Evolutionary conservation across 2,113 vertebrate genomes (phyloP).

Genomic region (Psittacula cyanocephala): DNA sequence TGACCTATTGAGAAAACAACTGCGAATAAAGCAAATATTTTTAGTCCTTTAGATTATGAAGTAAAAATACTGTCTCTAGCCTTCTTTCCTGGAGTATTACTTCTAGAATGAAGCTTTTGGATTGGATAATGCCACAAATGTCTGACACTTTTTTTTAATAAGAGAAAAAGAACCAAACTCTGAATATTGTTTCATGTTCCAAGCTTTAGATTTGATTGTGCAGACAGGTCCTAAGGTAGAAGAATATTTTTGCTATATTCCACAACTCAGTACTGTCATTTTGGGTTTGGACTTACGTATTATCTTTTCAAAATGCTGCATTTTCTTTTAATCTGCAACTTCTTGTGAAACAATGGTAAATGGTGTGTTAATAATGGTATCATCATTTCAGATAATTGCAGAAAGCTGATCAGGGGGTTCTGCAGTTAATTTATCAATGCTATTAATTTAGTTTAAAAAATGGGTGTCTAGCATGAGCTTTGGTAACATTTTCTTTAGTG

Average conservation of each 20-base stretch:
- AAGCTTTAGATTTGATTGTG: not conserved
- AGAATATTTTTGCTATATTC: not conserved
- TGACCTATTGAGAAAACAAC: not conserved
- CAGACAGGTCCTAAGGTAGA: not conserved
- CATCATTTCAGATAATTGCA: not conserved
- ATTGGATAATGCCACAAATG: not conserved
- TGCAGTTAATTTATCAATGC: not conserved
- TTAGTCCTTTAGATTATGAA: not conserved
- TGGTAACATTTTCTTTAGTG: not conserved
- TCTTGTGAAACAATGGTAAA: not conserved
- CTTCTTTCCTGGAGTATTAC: not conserved
- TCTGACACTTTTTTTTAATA: not conserved
- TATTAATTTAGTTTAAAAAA: not conserved
- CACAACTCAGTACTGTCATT: not conserved
- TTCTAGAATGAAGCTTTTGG: not conserved
- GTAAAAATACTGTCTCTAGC: not conserved
- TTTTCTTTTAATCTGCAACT: not conserved
- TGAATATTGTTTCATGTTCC: not conserved
- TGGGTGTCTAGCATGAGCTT: not conserved
- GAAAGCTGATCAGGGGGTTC: not conserved
- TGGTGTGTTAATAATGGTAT: not conserved
- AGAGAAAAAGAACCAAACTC: not conserved
- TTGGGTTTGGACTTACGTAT: not conserved
- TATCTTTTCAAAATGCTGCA: not conserved
- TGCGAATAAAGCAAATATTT: not conserved